A percentile compares a stretch with the other conserved stretches of the same genome.
phyloP scores from a whole-genome alignment of 2,888 invertebrate genomes.

The Amiota mariae region DNA sequence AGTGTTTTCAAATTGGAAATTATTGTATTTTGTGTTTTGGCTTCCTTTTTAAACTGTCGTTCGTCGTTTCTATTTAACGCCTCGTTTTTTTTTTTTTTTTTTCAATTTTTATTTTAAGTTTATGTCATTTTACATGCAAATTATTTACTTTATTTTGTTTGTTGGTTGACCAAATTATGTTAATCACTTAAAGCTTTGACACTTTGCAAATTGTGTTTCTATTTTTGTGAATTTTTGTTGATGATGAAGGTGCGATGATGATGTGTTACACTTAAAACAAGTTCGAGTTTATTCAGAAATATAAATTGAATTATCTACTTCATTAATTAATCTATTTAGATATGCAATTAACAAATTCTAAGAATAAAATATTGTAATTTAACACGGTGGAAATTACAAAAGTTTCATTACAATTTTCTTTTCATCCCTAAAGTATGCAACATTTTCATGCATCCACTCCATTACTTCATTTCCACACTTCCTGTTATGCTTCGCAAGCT shows the following conservation, averaged over 20 bases:
- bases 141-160: not conserved
- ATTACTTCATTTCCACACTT: too few relatives aligned
- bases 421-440: too few relatives aligned
- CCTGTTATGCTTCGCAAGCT: too few relatives aligned
- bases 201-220: not conserved
- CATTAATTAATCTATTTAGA: too few relatives aligned
- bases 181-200: constrained; percentile 11
- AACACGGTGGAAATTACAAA: too few relatives aligned
- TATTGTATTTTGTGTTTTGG: constrained; percentile 1
- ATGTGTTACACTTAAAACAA: constrained; percentile 17
- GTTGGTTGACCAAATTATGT: not conserved
- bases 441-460: too few relatives aligned
- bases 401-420: too few relatives aligned
- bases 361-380: too few relatives aligned
- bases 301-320: too few relatives aligned
- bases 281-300: not conserved
- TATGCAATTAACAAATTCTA: too few relatives aligned
- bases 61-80: too few relatives aligned
- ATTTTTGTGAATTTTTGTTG: not conserved
- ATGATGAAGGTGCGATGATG: constrained; percentile 14
- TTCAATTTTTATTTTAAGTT: not conserved
- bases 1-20: constrained; percentile 8
- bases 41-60: too few relatives aligned
- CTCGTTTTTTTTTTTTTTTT: not conserved
- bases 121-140: constrained; percentile 12